Evolutionary conservation across 2,113 vertebrate species (phyloP).

Genomic region (Nothobranchius kuhntae): DNA sequence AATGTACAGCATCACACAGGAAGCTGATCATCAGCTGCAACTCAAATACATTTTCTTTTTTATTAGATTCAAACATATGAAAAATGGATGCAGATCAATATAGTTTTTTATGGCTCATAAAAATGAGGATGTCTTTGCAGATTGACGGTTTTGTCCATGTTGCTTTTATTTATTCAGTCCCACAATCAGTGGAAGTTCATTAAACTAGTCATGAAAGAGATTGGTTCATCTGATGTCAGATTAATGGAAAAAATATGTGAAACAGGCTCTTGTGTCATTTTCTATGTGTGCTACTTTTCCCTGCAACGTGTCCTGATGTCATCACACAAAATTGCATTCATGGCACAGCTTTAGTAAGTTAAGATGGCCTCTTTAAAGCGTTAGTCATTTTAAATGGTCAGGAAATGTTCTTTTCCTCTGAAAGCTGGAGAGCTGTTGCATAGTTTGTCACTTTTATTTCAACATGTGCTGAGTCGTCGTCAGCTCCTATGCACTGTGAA

Average conservation of each 20-base stretch:
- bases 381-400: not conserved
- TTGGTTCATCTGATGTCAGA: not conserved
- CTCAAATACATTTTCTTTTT: not conserved
- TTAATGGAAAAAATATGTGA: not conserved
- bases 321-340: not conserved
- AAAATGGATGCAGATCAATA: not conserved
- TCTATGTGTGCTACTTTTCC: not conserved
- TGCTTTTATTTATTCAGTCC: not conserved
- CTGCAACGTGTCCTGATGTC: not conserved
- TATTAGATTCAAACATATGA: not conserved
- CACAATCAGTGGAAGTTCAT: not conserved
- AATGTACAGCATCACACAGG: too few relatives aligned
- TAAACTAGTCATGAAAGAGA: too few relatives aligned
- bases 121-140: too few relatives aligned
- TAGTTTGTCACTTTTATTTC: constrained; percentile 2
- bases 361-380: too few relatives aligned
- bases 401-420: not conserved
- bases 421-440: constrained; percentile 3
- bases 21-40: too few relatives aligned
- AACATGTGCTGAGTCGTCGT: not conserved
- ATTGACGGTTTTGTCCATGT: too few relatives aligned
- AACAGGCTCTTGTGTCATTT: not conserved
- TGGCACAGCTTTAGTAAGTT: not conserved
- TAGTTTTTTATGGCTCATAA: not conserved
- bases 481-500: not conserved